Percentiles rank a stretch among this genome's conserved stretches.
These are phyloP conservation scores for Petrocephalus schoutedeni DNA, from an alignment of 2,797 vertebrate species.

Conservation along the genomic window DNA sequence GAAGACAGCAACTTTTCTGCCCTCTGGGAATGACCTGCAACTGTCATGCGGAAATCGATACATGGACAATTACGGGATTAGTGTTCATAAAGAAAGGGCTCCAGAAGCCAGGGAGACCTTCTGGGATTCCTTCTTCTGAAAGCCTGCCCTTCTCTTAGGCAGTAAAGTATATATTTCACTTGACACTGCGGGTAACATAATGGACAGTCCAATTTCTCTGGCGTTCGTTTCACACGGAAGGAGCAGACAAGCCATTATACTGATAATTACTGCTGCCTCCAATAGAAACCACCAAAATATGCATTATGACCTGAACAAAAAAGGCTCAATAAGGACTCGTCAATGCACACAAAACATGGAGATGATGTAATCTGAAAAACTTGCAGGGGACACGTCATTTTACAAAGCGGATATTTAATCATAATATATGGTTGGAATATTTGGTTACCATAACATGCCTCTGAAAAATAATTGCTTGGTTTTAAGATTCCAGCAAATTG, in stretches of 20 bases:
- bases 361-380: neutral
- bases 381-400: neutral
- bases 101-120: conserved; percentile 54
- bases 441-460: conserved; percentile 61
- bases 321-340: neutral
- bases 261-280: neutral
- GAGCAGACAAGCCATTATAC: neutral
- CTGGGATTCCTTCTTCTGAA: conserved; percentile 49
- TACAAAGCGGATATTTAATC: conserved; percentile 23
- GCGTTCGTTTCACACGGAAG: neutral
- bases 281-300: neutral
- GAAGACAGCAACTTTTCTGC: conserved; percentile 10
- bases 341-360: neutral
- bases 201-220: conserved; percentile 34
- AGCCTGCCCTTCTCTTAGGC: conserved; percentile 48
- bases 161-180: conserved; percentile 54
- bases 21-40: conserved; percentile 18
- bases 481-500: conserved; percentile 50
- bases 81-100: conserved; percentile 59
- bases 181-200: conserved; percentile 51
- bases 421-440: conserved; percentile 48
- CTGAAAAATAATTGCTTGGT: conserved; percentile 57
- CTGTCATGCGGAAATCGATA: conserved; percentile 62
- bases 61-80: conserved; percentile 67
- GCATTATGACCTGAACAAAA: neutral